Evolutionary conservation across 2,113 vertebrate species (phyloP).

Genomic region (Stigmatopora nigra): DNA sequence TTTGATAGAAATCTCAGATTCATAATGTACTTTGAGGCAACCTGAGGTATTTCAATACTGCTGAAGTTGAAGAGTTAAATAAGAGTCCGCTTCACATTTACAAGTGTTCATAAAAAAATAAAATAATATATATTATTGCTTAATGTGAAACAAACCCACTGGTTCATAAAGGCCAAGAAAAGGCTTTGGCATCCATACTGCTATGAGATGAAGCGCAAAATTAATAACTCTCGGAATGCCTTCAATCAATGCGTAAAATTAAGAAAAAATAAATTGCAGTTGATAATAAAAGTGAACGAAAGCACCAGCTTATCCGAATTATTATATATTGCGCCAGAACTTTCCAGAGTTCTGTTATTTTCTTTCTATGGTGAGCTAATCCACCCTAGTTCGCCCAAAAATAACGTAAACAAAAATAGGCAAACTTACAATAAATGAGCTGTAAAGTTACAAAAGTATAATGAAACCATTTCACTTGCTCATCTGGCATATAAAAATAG

Average conservation of each 20-base stretch:
- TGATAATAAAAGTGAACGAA: conserved; percentile 7
- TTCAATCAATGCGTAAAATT: conserved; percentile 8
- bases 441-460: conserved; percentile 46
- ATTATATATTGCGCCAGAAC: conserved; percentile 21
- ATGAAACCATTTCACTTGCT: conserved; percentile 23
- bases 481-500: conserved; percentile 35
- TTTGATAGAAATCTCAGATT: conserved; percentile 24
- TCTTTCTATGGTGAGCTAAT: conserved; percentile 17
- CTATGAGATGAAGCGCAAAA: conserved; percentile 35
- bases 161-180: conserved; percentile 9
- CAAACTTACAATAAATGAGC: conserved; percentile 32
- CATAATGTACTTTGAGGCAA: conserved; percentile 43
- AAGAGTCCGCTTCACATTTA: conserved; percentile 26
- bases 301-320: conserved; percentile 15
- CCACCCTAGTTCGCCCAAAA: conserved; percentile 1
- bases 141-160: conserved; percentile 7
- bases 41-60: conserved; percentile 58
- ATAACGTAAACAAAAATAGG: conserved; percentile 15
- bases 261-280: conserved; percentile 13
- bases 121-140: conserved; percentile 9
- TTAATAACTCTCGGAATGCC: conserved; percentile 19
- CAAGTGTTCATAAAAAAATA: conserved; percentile 6
- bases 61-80: conserved; percentile 21
- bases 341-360: conserved; percentile 37
- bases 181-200: conserved; percentile 6